Conservation (phyloP, 2,888 invertebrate genomes). For the Dicyrtomina minuta region DNA sequence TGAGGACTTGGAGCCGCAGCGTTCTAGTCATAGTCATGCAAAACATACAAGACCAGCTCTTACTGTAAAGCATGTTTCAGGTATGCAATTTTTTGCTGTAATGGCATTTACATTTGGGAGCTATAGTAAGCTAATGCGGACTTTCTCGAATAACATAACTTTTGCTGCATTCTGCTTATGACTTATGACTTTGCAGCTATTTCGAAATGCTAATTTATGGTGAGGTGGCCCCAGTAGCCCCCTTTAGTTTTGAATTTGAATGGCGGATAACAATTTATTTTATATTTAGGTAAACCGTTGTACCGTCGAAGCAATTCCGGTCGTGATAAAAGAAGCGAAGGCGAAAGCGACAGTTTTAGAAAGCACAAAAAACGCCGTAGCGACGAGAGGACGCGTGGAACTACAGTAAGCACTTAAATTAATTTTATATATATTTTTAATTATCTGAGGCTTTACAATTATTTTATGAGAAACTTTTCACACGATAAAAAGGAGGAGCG, state of each 20-base stretch:
- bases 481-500: slow-evolving; percentile 66
- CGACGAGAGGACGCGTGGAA: slow-evolving; percentile 47
- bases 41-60: slow-evolving; percentile 39
- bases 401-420: background rate
- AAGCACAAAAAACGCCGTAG: slow-evolving; percentile 50
- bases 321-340: slow-evolving; percentile 38
- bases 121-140: no score
- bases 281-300: slow-evolving; percentile 13
- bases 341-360: slow-evolving; percentile 44
- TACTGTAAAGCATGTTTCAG: slow-evolving; percentile 42
- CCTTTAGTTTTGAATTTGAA: no score
- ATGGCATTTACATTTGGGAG: no score
- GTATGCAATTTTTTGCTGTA: slow-evolving; percentile 29
- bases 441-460: background rate
- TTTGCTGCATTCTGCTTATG: no score
- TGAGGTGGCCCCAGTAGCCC: no score
- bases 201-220: no score
- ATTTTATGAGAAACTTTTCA: background rate
- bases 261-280: no score
- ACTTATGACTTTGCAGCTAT: no score
- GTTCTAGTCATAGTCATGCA: slow-evolving; percentile 45
- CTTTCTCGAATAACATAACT: no score
- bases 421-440: background rate
- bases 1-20: slow-evolving; percentile 43
- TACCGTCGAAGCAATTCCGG: slow-evolving; percentile 38